Evolutionary conservation across 2,797 vertebrate genomes (phyloP).

Genomic region (Myotis myotis): DNA sequence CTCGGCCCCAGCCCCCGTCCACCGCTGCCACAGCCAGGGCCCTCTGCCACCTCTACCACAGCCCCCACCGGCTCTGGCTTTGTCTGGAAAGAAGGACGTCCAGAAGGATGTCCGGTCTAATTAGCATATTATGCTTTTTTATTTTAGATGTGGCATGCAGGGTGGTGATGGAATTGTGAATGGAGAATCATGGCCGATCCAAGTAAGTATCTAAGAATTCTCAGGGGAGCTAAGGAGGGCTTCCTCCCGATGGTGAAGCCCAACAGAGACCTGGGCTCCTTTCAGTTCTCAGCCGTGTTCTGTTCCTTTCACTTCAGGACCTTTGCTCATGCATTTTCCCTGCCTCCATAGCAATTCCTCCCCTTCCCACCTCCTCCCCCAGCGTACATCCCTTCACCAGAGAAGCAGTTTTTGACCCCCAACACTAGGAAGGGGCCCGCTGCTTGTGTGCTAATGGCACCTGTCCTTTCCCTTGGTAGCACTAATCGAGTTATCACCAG

Average conservation of each 20-base stretch:
- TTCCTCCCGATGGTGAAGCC: not conserved
- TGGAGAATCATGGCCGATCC: not conserved
- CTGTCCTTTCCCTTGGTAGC: not conserved
- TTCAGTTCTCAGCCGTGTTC: not conserved
- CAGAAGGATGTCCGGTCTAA: too few species aligned
- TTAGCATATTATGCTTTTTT: too few species aligned
- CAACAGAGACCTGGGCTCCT: not conserved
- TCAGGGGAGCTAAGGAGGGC: not conserved
- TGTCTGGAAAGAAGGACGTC: too few species aligned
- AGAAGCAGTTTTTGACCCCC: not conserved
- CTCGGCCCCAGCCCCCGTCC: too few species aligned
- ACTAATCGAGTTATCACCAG: not conserved
- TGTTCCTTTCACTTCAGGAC: not conserved
- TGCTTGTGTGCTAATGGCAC: not conserved
- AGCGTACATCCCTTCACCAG: not conserved
- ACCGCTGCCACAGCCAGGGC: rapidly evolving
- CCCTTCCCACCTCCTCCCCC: too few species aligned
- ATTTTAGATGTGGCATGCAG: not conserved
- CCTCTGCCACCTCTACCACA: too few species aligned
- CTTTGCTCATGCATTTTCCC: not conserved
- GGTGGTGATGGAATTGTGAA: not conserved
- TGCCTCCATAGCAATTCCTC: not conserved
- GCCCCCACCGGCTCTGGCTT: too few species aligned
- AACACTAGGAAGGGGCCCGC: not conserved
- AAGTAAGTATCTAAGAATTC: not conserved